Evolutionary conservation across 2,888 invertebrate genomes (phyloP).

Genomic region (Nephrocerus scutellatus): DNA sequence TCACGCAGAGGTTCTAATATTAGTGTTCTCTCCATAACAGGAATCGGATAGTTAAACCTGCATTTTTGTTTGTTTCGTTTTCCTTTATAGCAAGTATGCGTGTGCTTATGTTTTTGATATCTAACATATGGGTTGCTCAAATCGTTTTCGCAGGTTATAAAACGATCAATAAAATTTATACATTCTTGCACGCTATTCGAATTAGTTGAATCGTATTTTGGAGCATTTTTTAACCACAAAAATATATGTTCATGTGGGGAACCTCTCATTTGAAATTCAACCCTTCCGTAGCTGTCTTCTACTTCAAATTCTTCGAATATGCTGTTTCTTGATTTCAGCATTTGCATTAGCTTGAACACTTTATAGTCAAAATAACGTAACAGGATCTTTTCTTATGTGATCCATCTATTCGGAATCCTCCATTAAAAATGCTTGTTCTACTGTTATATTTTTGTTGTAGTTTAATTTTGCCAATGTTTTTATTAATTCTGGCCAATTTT

Average conservation of each 20-base stretch:
- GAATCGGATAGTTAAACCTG: constrained; percentile 20
- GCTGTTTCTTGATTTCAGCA: constrained; percentile 4
- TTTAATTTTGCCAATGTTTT: constrained; percentile 1
- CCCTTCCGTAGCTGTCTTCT: constrained; percentile 18
- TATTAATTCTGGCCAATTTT: neutral
- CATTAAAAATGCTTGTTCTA: constrained; percentile 7
- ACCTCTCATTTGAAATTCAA: constrained; percentile 29
- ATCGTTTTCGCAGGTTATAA: constrained; percentile 23
- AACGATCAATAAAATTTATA: constrained; percentile 18
- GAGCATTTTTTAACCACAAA: constrained; percentile 18
- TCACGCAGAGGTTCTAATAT: constrained; percentile 2
- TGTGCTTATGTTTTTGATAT: constrained; percentile 22
- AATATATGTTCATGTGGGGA: constrained; percentile 22
- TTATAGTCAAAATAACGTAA: constrained; percentile 12
- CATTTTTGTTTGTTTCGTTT: constrained; percentile 20
- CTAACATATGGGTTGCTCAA: constrained; percentile 20
- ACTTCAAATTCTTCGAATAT: neutral
- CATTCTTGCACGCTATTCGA: neutral
- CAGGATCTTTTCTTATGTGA: constrained; percentile 13
- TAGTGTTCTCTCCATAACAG: constrained; percentile 11
- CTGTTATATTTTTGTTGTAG: neutral
- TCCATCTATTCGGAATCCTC: constrained; percentile 11
- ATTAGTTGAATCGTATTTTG: constrained; percentile 6
- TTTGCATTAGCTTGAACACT: constrained; percentile 6
- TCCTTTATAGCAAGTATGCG: constrained; percentile 22